Evolutionary conservation across 2,113 vertebrate genomes (phyloP).

Genomic region (Pangasianodon hypophthalmus): DNA sequence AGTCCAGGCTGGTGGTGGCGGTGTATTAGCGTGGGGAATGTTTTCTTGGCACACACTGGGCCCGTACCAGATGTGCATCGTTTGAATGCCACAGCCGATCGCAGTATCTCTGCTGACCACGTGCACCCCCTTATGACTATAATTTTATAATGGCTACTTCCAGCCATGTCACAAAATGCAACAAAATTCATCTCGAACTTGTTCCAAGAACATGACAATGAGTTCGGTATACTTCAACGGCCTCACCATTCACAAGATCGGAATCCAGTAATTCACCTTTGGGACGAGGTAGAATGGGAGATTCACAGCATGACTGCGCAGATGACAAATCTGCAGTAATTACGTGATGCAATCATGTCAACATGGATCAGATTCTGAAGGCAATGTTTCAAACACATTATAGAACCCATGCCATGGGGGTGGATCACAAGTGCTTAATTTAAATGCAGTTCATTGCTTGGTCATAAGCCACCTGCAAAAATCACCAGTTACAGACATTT

Average conservation of each 20-base stretch:
- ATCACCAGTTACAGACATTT: background rate
- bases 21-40: background rate
- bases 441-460: too few species aligned
- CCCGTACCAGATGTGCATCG: background rate
- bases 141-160: background rate
- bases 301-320: background rate
- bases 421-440: too few species aligned
- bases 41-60: background rate
- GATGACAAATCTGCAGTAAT: background rate
- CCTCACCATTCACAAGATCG: too few species aligned
- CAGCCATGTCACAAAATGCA: background rate
- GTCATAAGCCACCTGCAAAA: too few species aligned
- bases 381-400: background rate
- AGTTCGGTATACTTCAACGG: too few species aligned
- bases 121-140: background rate
- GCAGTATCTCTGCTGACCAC: background rate
- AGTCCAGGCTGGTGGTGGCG: background rate
- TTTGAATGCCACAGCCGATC: background rate
- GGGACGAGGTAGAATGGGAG: background rate
- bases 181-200: too few species aligned
- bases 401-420: too few species aligned
- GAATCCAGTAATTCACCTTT: background rate
- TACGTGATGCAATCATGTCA: background rate
- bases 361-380: background rate
- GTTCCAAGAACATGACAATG: too few species aligned